A percentile compares a stretch with the other conserved stretches of the same genome.
Evolutionary conservation across 1,140 invertebrate genomes (phyloP).

Genomic region (Sycophila sp.): DNA sequence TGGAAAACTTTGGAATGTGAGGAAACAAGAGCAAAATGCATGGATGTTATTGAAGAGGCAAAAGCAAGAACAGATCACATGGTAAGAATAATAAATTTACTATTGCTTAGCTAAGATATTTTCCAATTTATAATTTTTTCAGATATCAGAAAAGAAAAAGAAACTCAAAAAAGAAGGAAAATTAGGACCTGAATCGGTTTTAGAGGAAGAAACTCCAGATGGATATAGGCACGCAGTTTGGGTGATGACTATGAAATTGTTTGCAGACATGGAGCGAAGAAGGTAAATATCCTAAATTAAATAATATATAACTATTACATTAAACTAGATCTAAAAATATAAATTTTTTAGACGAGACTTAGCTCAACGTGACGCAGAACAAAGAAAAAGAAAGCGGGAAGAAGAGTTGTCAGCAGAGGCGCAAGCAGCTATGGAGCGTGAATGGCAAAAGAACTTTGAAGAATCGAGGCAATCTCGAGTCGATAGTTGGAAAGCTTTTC

Average conservation of each 20-base stretch:
- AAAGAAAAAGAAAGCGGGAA: conserved; percentile 94
- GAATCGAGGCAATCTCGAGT: conserved; percentile 94
- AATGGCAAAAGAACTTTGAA: conserved; percentile 99
- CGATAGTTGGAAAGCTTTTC: conserved; percentile 95
- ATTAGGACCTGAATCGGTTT: conserved; percentile 67
- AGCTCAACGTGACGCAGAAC: conserved; percentile 90
- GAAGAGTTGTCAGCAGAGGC: conserved; percentile 93
- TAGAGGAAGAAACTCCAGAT: conserved; percentile 94
- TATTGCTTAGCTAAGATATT: background rate
- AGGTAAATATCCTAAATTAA: conserved; percentile 56
- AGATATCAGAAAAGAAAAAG: conserved; percentile 95
- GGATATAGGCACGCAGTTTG: conserved; percentile 95
- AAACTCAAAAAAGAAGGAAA: conserved; percentile 95
- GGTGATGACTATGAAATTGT: conserved; percentile 98
- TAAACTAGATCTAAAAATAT: conserved; percentile 43
- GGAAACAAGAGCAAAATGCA: conserved; percentile 90
- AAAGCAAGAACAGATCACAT: conserved; percentile 93
- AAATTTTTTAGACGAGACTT: conserved; percentile 71
- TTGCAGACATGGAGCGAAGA: conserved; percentile 95
- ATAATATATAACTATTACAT: conserved; percentile 2
- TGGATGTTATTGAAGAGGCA: conserved; percentile 97
- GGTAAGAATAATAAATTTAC: conserved; percentile 69
- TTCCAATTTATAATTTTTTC: conserved; percentile 42
- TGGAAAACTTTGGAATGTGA: conserved; percentile 98
- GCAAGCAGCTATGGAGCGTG: conserved; percentile 85